Conservation (phyloP, 92 coral and sea anemone genomes). For the Palythoa caribaeorum region DNA sequence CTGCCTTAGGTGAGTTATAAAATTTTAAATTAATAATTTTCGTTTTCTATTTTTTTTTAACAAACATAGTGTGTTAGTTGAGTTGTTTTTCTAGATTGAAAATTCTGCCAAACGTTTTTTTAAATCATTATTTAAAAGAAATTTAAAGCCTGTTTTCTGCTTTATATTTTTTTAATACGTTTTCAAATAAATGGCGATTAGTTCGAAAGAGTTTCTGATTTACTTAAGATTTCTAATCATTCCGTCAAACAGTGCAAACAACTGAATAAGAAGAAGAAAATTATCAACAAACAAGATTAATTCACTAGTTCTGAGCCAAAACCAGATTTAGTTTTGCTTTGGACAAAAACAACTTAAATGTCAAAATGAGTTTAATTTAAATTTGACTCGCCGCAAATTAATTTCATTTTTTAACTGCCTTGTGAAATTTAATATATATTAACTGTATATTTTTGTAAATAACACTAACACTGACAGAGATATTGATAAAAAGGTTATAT, state of each 20-base stretch:
- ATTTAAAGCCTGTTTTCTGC: not conserved
- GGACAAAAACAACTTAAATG: not conserved
- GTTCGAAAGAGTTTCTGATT: slow-evolving; percentile 16
- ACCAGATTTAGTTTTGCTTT: not conserved
- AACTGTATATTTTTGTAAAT: not conserved
- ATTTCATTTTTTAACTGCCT: not conserved
- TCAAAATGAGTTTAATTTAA: not conserved
- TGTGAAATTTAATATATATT: not conserved
- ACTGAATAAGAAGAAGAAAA: slow-evolving; percentile 25
- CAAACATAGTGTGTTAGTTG: slow-evolving; percentile 7
- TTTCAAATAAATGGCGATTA: slow-evolving; percentile 35
- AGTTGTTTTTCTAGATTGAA: not conserved
- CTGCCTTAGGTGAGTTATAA: not conserved
- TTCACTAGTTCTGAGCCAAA: not conserved
- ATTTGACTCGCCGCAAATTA: not conserved
- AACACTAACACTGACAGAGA: not conserved
- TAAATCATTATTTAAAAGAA: not conserved
- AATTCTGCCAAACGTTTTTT: slow-evolving; percentile 14
- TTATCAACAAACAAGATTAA: not conserved
- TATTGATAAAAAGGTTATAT: not conserved
- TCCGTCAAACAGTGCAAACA: slow-evolving; percentile 29
- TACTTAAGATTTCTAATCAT: slow-evolving; percentile 7
- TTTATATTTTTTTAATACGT: not conserved
- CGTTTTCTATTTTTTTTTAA: not conserved
- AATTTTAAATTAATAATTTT: slow-evolving; percentile 11